A percentile compares a stretch with the other conserved stretches of the same genome.
Evolutionary conservation across 2,113 vertebrate species (phyloP).

Genomic region (Scartelaos histophorus): DNA sequence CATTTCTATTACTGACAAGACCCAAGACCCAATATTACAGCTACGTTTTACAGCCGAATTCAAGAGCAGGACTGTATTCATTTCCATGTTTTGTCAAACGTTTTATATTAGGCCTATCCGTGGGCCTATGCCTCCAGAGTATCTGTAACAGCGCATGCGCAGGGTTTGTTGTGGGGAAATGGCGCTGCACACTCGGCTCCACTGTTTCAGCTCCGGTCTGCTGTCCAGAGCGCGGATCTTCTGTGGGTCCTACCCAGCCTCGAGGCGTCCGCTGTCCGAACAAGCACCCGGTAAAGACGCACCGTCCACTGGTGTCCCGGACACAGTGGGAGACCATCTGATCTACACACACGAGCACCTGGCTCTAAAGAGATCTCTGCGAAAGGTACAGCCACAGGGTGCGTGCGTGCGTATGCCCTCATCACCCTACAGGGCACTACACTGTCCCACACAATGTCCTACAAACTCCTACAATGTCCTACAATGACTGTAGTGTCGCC

Average conservation of each 20-base stretch:
- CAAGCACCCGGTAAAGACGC: slow-evolving; percentile 50
- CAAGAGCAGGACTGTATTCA: too few species aligned
- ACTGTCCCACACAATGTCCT: background rate
- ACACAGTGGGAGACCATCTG: slow-evolving; percentile 27
- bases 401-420: too few species aligned
- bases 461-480: background rate
- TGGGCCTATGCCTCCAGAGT: too few species aligned
- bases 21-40: too few species aligned
- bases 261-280: slow-evolving; percentile 55
- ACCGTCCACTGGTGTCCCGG: slow-evolving; percentile 2
- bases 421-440: background rate
- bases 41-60: too few species aligned
- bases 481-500: background rate
- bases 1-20: too few species aligned
- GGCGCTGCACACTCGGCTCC: slow-evolving; percentile 54
- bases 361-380: slow-evolving; percentile 71
- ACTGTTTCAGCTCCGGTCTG: slow-evolving; percentile 11
- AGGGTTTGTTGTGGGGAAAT: slow-evolving; percentile 33
- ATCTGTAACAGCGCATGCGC: slow-evolving; percentile 63
- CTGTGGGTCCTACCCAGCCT: slow-evolving; percentile 15
- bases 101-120: too few species aligned
- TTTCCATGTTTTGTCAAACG: too few species aligned
- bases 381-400: slow-evolving; percentile 73
- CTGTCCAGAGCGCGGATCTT: slow-evolving; percentile 4
- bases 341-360: slow-evolving; percentile 68